Base-by-base conservation (phyloP, 2,113 vertebrate species). In the Lagopus muta region DNA sequence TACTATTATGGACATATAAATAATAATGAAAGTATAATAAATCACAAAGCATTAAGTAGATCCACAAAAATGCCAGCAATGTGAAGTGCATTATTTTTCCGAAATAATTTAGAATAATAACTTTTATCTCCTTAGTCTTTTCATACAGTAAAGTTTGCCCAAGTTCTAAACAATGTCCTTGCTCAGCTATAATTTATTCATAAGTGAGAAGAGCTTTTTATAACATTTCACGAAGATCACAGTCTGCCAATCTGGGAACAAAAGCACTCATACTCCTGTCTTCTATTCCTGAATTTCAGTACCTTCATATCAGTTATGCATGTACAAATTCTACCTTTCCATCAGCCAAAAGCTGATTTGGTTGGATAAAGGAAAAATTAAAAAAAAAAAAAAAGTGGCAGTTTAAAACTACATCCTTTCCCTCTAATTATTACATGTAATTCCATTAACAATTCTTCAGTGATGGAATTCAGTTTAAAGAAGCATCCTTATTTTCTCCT, bases 241-340 rank as follows among this genome's bases (percentile, higher is more conserved):
- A 34, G 8, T 62, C 11, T 76, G 42, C 64, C 19, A 8, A 73
- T 13, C 57, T 6, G 95, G 82, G 21, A 67, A 81, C 60, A 71
- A 91, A 93, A 66, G 14, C n/a, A 62, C 34, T 13, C 1, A 3
- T 82, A 52, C 6, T 48, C 58, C 61, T 28, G 83, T 75, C 42
- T 82, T 67, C 90, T 87, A 70, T 57, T 91, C 96, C 77, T 94
- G 48, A 78, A 86, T 93, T 94, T 91, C 27, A 70, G 60, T 42
- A 24, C 18, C 73, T 84, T 96, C 82, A 38, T 43, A 66, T 62
- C 69, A 65, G 11, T 18, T 70, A 40, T 36, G 13, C 1, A 79
- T 36, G 64, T 65, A 73, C 34, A 75, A 21, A 79, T 95, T 92
- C 30, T 85, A 73, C 22, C 12, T 93, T 90, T 73, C 27, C 25